Conservation (phyloP, 1,140 invertebrate species). For the Fopius arisanus region DNA sequence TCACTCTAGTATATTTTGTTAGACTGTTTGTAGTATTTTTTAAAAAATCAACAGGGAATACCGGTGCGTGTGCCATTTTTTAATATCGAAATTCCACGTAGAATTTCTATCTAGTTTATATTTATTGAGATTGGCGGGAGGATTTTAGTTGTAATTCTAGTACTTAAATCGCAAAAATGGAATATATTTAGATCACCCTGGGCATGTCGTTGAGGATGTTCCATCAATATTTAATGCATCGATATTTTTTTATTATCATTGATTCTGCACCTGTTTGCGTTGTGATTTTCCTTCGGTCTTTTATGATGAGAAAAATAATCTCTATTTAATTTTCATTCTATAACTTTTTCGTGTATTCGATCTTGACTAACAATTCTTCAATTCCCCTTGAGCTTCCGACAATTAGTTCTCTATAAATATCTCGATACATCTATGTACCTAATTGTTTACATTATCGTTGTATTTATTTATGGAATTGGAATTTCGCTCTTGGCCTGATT, state of each 20-base stretch:
- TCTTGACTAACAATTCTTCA: no score
- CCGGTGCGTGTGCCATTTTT: conserved; percentile 19
- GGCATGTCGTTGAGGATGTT: neutral
- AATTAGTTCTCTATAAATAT: no score
- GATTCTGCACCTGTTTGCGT: neutral
- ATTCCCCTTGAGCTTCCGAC: no score
- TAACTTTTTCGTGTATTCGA: neutral
- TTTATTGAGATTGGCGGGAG: neutral
- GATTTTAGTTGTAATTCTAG: neutral
- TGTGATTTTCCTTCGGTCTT: neutral
- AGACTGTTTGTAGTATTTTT: conserved; percentile 10
- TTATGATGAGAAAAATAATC: neutral
- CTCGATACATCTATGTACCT: no score
- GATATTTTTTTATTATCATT: neutral
- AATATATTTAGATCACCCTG: neutral
- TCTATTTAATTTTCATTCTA: neutral
- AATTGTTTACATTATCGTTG: neutral
- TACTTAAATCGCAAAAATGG: neutral
- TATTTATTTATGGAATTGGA: neutral
- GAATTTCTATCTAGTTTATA: conserved; percentile 14
- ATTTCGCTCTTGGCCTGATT: neutral
- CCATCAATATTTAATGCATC: neutral
- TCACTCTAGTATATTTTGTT: neutral
- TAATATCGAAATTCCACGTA: conserved; percentile 5
- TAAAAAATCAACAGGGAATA: neutral